Evolutionary conservation across 2,797 vertebrate genomes (phyloP).

Genomic region (Peromyscus eremicus): DNA sequence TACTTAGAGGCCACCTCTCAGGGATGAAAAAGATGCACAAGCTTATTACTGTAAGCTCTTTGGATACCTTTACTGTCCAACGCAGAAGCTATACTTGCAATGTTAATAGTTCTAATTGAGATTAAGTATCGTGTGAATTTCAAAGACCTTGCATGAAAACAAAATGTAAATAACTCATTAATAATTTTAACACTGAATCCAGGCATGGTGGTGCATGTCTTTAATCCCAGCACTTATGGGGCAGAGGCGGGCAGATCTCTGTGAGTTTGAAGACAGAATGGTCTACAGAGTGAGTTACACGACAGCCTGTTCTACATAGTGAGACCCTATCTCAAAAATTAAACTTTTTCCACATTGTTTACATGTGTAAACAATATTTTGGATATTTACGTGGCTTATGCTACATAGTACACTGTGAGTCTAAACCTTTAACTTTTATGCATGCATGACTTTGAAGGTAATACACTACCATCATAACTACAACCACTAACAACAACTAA

Average conservation of each 20-base stretch:
- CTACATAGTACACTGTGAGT: not conserved
- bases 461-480: not conserved
- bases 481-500: not conserved
- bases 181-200: not conserved
- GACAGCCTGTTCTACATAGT: not conserved
- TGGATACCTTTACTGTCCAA: not conserved
- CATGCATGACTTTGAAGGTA: not conserved
- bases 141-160: not conserved
- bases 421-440: not conserved
- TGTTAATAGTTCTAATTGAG: not conserved
- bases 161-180: not conserved
- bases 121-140: not conserved
- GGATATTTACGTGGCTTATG: not conserved
- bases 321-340: not conserved
- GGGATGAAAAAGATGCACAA: not conserved
- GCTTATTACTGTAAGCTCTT: not conserved
- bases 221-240: not conserved
- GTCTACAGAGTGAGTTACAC: not conserved
- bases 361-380: constrained; percentile 12
- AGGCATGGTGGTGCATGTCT: not conserved
- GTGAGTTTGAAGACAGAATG: not conserved
- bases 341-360: not conserved
- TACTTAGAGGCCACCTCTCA: not conserved
- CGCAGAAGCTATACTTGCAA: not conserved
- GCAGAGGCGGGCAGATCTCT: not conserved